These are phyloP conservation scores for Malaclemys terrapin DNA, from an alignment of 2,113 vertebrate genomes.

Conservation along the genomic window DNA sequence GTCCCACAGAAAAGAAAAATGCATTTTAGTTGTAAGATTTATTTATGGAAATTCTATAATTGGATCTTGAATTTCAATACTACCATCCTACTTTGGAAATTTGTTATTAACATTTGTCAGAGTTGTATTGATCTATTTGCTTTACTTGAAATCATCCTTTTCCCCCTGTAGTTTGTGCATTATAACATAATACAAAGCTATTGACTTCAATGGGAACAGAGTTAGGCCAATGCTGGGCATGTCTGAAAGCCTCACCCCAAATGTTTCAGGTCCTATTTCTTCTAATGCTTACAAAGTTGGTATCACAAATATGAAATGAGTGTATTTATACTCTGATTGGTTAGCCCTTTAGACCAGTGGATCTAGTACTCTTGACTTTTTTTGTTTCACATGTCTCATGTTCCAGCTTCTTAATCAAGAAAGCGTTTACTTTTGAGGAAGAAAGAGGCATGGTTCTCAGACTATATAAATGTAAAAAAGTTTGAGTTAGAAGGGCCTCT, in stretches of 20 bases:
- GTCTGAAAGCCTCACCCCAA: too few relatives aligned
- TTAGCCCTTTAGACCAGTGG: background rate
- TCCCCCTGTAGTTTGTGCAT: background rate
- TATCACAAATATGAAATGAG: background rate
- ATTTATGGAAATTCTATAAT: background rate
- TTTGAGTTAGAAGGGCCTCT: background rate
- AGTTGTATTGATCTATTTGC: background rate
- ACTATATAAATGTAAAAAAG: background rate
- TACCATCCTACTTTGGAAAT: background rate
- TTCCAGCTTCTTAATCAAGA: background rate
- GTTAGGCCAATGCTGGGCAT: too few relatives aligned
- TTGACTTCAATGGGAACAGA: background rate
- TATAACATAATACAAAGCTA: background rate
- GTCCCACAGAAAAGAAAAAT: background rate
- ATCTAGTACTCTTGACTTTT: background rate
- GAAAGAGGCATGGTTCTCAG: background rate
- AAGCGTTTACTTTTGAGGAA: background rate
- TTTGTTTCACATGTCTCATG: background rate
- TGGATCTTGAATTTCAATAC: background rate
- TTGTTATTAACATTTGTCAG: background rate
- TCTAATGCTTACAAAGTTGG: background rate
- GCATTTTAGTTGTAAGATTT: background rate
- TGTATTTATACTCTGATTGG: background rate
- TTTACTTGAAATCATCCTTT: background rate
- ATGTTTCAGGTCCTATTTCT: rapidly evolving